phyloP scores from a whole-genome alignment of 2,113 vertebrate genomes.

The Gadus chalcogrammus region DNA sequence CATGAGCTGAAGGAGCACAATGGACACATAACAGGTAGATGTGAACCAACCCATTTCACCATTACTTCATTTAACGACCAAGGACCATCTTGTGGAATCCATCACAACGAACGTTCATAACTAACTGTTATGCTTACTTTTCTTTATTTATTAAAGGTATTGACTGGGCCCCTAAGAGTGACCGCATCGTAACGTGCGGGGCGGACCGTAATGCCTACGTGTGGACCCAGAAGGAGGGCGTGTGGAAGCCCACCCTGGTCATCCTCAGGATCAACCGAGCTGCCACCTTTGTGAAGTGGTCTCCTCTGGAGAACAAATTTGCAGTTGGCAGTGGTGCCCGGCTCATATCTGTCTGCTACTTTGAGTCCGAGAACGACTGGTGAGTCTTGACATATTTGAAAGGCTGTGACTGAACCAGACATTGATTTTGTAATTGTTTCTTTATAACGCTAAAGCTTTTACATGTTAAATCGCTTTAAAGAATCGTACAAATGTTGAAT shows the following conservation, averaged over 20 bases:
- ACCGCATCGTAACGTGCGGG: conserved; percentile 96
- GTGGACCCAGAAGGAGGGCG: conserved; percentile 96
- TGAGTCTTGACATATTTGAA: conserved; percentile 59
- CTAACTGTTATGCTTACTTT: neutral
- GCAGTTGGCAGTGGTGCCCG: conserved; percentile 96
- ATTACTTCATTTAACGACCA: neutral
- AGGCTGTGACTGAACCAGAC: too few relatives aligned
- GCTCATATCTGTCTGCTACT: conserved; percentile 99
- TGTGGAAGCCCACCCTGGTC: conserved; percentile 97
- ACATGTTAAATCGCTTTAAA: too few relatives aligned
- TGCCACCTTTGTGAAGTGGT: conserved; percentile 98
- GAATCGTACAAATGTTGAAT: neutral
- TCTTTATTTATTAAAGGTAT: conserved; percentile 76
- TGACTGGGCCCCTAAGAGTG: conserved; percentile 98
- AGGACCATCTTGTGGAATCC: neutral
- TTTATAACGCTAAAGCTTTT: too few relatives aligned
- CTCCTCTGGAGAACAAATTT: conserved; percentile 97
- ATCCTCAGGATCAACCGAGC: conserved; percentile 97
- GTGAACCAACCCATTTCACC: neutral
- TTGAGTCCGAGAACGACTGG: conserved; percentile 99
- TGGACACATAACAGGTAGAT: conserved; percentile 93
- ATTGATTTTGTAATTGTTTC: too few relatives aligned
- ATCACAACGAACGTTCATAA: neutral
- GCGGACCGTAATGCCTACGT: conserved; percentile 98
- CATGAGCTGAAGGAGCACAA: conserved; percentile 99